Evolutionary conservation across 2,888 invertebrate species (phyloP).

Genomic region (Ditula angustiorana): DNA sequence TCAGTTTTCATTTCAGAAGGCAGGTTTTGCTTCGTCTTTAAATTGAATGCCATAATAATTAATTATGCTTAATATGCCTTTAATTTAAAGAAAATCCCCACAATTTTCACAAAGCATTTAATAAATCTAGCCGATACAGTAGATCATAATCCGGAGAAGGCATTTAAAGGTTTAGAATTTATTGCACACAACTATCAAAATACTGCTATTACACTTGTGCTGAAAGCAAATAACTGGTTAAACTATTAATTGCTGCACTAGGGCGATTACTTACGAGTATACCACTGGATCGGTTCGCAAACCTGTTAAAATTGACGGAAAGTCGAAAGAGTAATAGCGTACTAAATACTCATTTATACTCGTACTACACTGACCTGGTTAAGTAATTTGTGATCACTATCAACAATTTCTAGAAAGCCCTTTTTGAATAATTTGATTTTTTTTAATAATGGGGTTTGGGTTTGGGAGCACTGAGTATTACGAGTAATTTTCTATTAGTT

Average conservation of each 20-base stretch:
- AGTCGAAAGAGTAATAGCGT: slow-evolving; percentile 48
- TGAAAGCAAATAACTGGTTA: slow-evolving; percentile 2
- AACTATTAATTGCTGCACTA: slow-evolving; percentile 19
- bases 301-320: slow-evolving; percentile 49
- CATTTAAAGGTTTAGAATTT: not conserved
- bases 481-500: too few species aligned
- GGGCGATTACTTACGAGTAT: slow-evolving; percentile 14
- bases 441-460: too few species aligned
- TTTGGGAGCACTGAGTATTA: too few species aligned
- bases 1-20: too few species aligned
- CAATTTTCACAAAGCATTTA: too few species aligned
- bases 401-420: not conserved
- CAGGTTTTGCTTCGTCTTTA: too few species aligned
- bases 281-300: slow-evolving; percentile 29
- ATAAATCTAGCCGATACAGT: not conserved
- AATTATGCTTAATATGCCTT: too few species aligned
- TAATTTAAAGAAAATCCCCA: too few species aligned
- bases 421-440: too few species aligned
- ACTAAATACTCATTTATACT: too few species aligned
- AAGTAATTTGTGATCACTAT: not conserved
- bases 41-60: too few species aligned
- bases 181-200: not conserved
- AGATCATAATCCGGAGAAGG: not conserved
- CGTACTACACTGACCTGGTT: slow-evolving; percentile 36
- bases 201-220: slow-evolving; percentile 20